phyloP scores from a whole-genome alignment of 30 jellyfish, hydroid and myxozoan genomes.

The Hydra vulgaris region DNA sequence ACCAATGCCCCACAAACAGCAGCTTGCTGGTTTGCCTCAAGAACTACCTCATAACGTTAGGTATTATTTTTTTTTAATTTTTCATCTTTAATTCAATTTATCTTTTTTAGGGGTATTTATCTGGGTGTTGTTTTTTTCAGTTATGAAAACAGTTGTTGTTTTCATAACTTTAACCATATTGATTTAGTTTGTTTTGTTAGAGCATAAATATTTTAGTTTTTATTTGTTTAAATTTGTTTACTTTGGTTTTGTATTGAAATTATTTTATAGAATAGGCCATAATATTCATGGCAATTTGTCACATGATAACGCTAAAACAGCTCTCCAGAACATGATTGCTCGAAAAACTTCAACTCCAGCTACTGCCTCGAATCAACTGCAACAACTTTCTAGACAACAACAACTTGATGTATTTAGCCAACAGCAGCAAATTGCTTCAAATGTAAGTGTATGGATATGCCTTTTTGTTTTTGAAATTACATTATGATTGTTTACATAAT shows the following conservation, averaged over 20 bases:
- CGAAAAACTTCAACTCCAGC: slow-evolving; percentile 43
- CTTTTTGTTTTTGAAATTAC: neutral
- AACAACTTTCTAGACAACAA: slow-evolving; percentile 35
- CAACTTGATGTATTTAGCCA: slow-evolving; percentile 23
- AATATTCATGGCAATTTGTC: slow-evolving; percentile 20
- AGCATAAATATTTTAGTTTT: too few relatives aligned
- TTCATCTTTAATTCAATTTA: neutral
- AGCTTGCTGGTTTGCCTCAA: slow-evolving; percentile 8
- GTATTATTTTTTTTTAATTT: slow-evolving; percentile 10
- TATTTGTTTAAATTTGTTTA: too few relatives aligned
- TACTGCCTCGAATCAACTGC: slow-evolving; percentile 34
- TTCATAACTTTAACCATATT: too few relatives aligned
- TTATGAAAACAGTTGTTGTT: too few relatives aligned
- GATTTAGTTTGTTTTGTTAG: too few relatives aligned
- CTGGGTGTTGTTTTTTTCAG: too few relatives aligned
- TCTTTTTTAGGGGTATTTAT: too few relatives aligned
- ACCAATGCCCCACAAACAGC: slow-evolving; percentile 27
- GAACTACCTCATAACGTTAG: slow-evolving; percentile 25
- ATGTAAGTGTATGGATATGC: neutral
- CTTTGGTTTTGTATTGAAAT: neutral
- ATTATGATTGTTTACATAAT: too few relatives aligned
- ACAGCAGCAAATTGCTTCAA: slow-evolving; percentile 25
- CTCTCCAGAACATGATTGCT: slow-evolving; percentile 49
- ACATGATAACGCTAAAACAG: slow-evolving; percentile 45
- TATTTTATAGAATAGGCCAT: slow-evolving; percentile 1